A percentile compares a stretch with the other conserved stretches of the same genome.
Evolutionary conservation across 2,797 vertebrate species (phyloP).

Genomic region (Lagodon rhomboides): DNA sequence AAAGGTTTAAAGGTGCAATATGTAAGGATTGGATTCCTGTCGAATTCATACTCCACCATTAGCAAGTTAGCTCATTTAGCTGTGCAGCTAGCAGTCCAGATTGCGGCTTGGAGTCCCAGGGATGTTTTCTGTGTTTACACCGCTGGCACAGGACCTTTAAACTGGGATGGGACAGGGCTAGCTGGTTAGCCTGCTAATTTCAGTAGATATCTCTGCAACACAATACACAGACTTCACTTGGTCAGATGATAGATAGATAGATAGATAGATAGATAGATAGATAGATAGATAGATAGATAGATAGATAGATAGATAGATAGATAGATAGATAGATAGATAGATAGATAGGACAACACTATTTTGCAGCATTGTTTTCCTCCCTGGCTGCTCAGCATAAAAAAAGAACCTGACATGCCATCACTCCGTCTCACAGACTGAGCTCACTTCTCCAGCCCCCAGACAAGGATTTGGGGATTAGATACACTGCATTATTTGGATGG

Average conservation of each 20-base stretch:
- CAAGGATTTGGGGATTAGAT: constrained; percentile 64
- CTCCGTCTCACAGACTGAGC: constrained; percentile 8
- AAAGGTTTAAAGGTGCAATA: no score
- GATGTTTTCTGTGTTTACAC: no score
- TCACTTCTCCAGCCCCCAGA: constrained; percentile 27
- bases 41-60: no score
- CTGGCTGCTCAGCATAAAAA: neutral
- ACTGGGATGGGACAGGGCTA: no score
- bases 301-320: constrained; percentile 4
- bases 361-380: constrained; percentile 4
- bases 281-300: neutral
- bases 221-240: neutral
- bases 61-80: no score
- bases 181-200: no score
- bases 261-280: neutral
- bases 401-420: constrained; percentile 10
- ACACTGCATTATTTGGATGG: constrained; percentile 55
- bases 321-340: constrained; percentile 5
- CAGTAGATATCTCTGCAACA: no score
- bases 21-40: no score
- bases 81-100: no score
- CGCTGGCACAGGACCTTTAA: no score
- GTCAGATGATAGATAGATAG: neutral
- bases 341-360: neutral
- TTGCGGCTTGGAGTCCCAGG: no score